Conservation (phyloP, 2,113 vertebrate species). For the Hippolais icterina region DNA sequence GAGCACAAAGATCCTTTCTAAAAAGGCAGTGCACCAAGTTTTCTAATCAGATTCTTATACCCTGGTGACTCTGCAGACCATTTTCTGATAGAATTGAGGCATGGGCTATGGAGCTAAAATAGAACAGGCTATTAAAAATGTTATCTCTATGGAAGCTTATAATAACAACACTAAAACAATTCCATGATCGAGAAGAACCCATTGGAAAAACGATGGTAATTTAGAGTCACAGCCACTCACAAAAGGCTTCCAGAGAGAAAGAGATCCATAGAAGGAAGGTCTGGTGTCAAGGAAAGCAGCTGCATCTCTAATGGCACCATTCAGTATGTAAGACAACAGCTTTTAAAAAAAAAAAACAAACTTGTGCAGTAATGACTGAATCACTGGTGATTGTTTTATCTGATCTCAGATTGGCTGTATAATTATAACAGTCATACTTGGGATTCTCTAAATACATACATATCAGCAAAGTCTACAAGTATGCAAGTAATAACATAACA, state of each 20-base stretch:
- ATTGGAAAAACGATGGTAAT: background rate
- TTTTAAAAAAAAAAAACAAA: background rate
- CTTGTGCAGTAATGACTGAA: background rate
- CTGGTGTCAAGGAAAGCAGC: background rate
- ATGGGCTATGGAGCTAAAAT: background rate
- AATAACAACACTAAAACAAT: slow-evolving; percentile 1
- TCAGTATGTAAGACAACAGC: background rate
- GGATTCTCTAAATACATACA: background rate
- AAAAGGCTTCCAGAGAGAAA: background rate
- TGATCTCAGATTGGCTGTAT: background rate
- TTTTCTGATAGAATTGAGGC: slow-evolving; percentile 14
- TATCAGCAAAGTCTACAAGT: background rate
- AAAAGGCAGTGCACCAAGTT: background rate
- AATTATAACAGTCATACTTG: background rate
- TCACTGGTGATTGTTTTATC: background rate
- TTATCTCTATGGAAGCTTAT: background rate
- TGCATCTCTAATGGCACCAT: background rate
- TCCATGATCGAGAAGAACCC: background rate
- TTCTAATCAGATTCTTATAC: slow-evolving; percentile 52
- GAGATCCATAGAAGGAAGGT: background rate
- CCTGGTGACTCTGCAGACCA: slow-evolving; percentile 6
- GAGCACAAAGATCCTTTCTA: background rate
- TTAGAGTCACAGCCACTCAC: background rate
- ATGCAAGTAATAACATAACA: background rate
- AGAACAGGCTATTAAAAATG: slow-evolving; percentile 23